Conservation (phyloP, 2,797 vertebrate genomes). For the Poecile montanus region DNA sequence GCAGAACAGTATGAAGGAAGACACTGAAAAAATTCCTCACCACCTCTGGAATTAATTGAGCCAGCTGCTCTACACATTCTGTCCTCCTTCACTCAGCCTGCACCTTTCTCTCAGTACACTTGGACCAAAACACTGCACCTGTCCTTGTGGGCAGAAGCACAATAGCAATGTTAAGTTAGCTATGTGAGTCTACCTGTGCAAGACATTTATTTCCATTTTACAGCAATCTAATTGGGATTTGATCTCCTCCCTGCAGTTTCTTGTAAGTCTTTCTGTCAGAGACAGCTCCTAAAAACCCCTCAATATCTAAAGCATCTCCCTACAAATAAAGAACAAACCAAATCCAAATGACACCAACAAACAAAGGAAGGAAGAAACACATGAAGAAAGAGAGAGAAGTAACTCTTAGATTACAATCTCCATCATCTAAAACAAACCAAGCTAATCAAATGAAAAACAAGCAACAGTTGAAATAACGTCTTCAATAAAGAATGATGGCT, state of each 20-base stretch:
- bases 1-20: not conserved
- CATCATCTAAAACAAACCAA: not conserved
- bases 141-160: not conserved
- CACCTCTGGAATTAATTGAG: not conserved
- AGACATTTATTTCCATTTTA: not conserved
- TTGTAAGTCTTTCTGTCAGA: not conserved
- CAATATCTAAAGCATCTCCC: not conserved
- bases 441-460: not conserved
- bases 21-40: not conserved
- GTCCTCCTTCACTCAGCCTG: not conserved
- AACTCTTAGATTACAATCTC: not conserved
- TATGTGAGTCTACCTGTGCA: not conserved
- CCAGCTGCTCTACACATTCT: not conserved
- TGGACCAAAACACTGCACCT: not conserved
- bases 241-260: not conserved
- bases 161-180: accelerated
- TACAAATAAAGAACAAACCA: not conserved
- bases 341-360: not conserved
- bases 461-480: not conserved
- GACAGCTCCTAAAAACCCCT: not conserved
- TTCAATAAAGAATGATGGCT: not conserved
- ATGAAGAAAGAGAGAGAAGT: not conserved
- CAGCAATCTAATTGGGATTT: not conserved
- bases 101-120: not conserved
- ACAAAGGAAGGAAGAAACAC: not conserved